Base-by-base conservation (phyloP, 2,888 invertebrate species). In the Leptura quadrifasciata region DNA sequence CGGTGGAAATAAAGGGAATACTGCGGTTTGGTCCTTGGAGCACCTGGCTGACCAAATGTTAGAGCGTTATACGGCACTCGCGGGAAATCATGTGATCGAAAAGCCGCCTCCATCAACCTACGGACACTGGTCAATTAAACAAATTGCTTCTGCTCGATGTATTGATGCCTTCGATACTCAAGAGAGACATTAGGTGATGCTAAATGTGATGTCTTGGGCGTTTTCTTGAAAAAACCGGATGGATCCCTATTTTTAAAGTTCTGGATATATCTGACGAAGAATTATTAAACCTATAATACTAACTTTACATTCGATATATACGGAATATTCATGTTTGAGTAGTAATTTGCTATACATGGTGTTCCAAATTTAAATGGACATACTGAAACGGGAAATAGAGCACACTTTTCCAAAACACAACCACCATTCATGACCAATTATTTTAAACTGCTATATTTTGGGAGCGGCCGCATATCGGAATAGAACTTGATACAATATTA, bases 31-130 rank as follows among this genome's bases (percentile, higher is more conserved):
- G 60, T n/a, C 69, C 58, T 58, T 69, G 47, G 58, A 39, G 55
- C 35, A 61, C 74, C 58, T 61, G 61, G 15, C 74, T 31, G 24
- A 58, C 68, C 60, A 39, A 67, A 54, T 64, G 74, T 63, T 70
- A 58, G 68, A 35, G 21, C 68, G 68, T 67, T 74, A 76, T 78
- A 83, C 78, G 76, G 79, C 81, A 77, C 83, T 77, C 79, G 69
- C 74, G 83, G 83, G 83, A 83, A 83, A 83, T 83, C 83, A 82
- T 77, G 78, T 79, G 82, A 83, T 83, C 81, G 83, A 80, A 79
- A 75, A 67, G 54, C 67, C 72, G 60, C 65, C 67, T 72, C 76
- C 67, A 64, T 76, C 76, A 68, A 68, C 63, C 58, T 24, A 47
- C 67, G 67, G 72, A 76, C 72, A 71, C 72, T 31, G 72, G 67